phyloP scores from a whole-genome alignment of 2,113 vertebrate species.

The Nycticryphes semicollaris region DNA sequence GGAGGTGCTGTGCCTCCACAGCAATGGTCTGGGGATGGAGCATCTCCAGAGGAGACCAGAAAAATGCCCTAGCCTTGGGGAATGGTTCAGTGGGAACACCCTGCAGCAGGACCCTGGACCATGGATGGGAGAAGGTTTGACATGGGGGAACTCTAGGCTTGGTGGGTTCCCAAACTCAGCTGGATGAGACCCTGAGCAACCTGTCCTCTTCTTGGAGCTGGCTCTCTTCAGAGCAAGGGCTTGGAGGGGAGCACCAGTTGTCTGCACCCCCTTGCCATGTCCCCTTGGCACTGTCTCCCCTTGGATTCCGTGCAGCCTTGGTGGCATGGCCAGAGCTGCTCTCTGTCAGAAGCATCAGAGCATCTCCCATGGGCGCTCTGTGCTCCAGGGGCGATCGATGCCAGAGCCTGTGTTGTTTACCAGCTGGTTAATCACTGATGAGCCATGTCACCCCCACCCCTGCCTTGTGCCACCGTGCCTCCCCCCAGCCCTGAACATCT shows the following conservation, averaged over 20 bases:
- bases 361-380: background rate
- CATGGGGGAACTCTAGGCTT: background rate
- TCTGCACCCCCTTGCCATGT: background rate
- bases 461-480: background rate
- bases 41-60: background rate
- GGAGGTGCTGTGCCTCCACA: rapidly evolving
- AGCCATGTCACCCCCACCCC: background rate
- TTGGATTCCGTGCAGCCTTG: background rate
- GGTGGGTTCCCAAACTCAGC: background rate
- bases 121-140: rapidly evolving
- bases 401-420: background rate
- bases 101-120: rapidly evolving
- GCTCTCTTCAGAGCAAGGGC: background rate
- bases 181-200: background rate
- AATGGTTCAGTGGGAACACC: background rate
- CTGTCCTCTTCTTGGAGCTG: background rate
- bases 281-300: background rate
- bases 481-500: background rate
- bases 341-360: background rate
- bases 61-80: background rate
- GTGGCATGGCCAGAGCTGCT: rapidly evolving
- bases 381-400: background rate
- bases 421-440: background rate
- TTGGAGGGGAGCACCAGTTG: background rate
- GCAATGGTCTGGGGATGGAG: background rate